phyloP scores from a whole-genome alignment of 2,113 vertebrate genomes.

The Ahaetulla prasina region DNA sequence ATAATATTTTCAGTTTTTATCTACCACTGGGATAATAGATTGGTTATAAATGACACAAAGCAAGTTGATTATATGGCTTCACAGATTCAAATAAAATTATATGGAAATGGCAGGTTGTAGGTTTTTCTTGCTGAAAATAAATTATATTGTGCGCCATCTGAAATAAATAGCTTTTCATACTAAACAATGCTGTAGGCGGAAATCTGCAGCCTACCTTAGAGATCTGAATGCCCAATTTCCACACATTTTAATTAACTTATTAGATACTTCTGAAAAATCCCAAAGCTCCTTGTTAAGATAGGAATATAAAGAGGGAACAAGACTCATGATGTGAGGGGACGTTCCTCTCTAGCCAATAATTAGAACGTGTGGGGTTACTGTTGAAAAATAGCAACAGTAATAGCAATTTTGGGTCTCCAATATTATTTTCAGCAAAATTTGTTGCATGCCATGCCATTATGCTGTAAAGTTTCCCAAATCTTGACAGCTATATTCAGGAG shows the following conservation, averaged over 20 bases:
- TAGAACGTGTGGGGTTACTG: not conserved
- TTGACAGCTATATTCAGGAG: not conserved
- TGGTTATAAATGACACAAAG: not conserved
- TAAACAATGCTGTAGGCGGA: not conserved
- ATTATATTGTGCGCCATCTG: constrained; percentile 7
- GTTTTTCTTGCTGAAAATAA: constrained; percentile 3
- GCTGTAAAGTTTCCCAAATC: not conserved
- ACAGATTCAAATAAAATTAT: not conserved
- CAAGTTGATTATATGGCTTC: not conserved
- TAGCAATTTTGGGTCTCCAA: not conserved
- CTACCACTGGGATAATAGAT: not conserved
- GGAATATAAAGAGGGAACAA: not conserved
- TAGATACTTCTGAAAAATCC: not conserved
- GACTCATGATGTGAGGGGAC: not conserved
- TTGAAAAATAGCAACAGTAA: not conserved
- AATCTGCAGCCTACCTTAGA: not conserved
- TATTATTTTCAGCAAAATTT: not conserved
- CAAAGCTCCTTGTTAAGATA: not conserved
- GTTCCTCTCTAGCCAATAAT: not conserved
- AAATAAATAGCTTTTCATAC: not conserved
- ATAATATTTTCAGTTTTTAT: constrained; percentile 27
- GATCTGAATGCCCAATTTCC: not conserved
- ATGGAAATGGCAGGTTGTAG: constrained; percentile 20
- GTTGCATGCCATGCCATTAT: not conserved
- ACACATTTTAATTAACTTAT: not conserved